phyloP scores from a whole-genome alignment of 2,888 invertebrate species.

The Conchocele bisecta region DNA sequence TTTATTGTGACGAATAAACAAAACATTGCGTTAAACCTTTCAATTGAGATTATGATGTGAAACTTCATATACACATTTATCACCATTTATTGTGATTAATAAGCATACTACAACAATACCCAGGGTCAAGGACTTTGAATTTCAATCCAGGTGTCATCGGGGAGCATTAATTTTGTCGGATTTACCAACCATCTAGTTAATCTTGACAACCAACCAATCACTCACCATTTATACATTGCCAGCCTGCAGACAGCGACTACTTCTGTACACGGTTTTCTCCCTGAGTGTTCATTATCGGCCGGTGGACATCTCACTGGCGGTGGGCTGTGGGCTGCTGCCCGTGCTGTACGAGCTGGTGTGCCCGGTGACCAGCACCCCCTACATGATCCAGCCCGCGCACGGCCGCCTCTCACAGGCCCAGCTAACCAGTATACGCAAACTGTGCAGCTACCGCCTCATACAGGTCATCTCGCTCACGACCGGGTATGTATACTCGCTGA shows the following conservation, averaged over 20 bases:
- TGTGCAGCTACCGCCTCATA: slow-evolving; percentile 85
- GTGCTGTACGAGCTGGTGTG: slow-evolving; percentile 83
- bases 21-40: too few relatives aligned
- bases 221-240: too few relatives aligned
- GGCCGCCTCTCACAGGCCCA: slow-evolving; percentile 68
- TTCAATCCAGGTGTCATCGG: too few relatives aligned
- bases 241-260: slow-evolving; percentile 81
- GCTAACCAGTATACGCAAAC: slow-evolving; percentile 73
- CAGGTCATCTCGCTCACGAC: slow-evolving; percentile 85
- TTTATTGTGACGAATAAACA: too few relatives aligned
- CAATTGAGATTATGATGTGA: too few relatives aligned
- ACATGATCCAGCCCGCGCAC: slow-evolving; percentile 67
- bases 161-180: too few relatives aligned
- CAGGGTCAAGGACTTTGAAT: too few relatives aligned
- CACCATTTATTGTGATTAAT: too few relatives aligned
- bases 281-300: slow-evolving; percentile 85
- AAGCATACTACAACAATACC: too few relatives aligned
- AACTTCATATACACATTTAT: too few relatives aligned
- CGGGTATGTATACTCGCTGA: slow-evolving; percentile 83
- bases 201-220: too few relatives aligned
- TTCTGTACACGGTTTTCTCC: slow-evolving; percentile 85
- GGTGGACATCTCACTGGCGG: slow-evolving; percentile 85
- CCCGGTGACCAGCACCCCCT: slow-evolving; percentile 73
- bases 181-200: too few relatives aligned
- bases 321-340: slow-evolving; percentile 85